phyloP scores from a whole-genome alignment of 2,888 invertebrate genomes.

The Zelleria hepariella region DNA sequence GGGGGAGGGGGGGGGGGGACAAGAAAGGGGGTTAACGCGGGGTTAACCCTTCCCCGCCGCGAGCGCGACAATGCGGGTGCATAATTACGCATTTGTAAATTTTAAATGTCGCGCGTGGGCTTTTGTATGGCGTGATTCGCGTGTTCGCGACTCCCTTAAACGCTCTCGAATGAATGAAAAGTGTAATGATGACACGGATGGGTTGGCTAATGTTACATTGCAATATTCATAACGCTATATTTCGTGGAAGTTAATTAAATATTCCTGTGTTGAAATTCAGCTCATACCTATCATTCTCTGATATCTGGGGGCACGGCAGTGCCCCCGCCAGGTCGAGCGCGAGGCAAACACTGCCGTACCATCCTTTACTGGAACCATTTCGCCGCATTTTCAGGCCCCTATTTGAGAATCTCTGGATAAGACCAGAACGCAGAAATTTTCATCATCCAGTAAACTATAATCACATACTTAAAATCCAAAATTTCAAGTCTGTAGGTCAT shows the following conservation, averaged over 20 bases:
- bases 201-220: slow-evolving; percentile 44
- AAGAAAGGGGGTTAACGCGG: slow-evolving; percentile 22
- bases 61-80: slow-evolving; percentile 70
- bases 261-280: too few relatives aligned
- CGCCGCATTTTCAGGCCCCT: too few relatives aligned
- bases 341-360: too few relatives aligned
- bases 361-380: too few relatives aligned
- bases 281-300: too few relatives aligned
- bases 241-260: neutral
- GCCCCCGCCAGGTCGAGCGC: too few relatives aligned
- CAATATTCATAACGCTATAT: slow-evolving; percentile 38
- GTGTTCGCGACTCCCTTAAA: slow-evolving; percentile 55
- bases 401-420: too few relatives aligned
- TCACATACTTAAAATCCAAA: too few relatives aligned
- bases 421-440: too few relatives aligned
- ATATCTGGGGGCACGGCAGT: too few relatives aligned
- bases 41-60: slow-evolving; percentile 50
- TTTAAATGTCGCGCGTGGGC: slow-evolving; percentile 68
- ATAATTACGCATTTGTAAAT: slow-evolving; percentile 73
- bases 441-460: too few relatives aligned
- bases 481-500: too few relatives aligned
- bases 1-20: slow-evolving; percentile 30
- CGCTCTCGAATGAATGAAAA: slow-evolving; percentile 53
- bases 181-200: slow-evolving; percentile 49
- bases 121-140: slow-evolving; percentile 69